Evolutionary conservation across 2,888 invertebrate genomes (phyloP).

Genomic region (Gymnocheta viridis): DNA sequence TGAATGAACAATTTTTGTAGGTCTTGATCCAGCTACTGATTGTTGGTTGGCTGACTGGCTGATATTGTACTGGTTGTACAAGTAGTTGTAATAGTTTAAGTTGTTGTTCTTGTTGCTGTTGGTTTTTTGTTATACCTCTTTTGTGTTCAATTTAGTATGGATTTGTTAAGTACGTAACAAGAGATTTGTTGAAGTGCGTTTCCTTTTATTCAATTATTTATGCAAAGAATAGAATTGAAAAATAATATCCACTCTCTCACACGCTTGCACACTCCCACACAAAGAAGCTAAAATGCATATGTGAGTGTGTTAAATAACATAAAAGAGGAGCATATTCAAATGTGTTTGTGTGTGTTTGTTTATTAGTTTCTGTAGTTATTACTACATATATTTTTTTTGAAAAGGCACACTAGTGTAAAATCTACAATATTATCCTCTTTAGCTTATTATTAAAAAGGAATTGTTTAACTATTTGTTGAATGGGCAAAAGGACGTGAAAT

Average conservation of each 20-base stretch:
- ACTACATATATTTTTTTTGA: not conserved
- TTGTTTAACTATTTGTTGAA: conserved; percentile 58
- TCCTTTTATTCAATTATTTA: conserved; percentile 66
- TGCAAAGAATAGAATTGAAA: conserved; percentile 45
- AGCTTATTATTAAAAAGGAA: conserved; percentile 62
- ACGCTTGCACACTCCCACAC: not conserved
- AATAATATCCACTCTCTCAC: not conserved
- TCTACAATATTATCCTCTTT: conserved; percentile 56
- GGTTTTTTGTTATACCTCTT: conserved; percentile 60
- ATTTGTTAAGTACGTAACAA: conserved; percentile 65
- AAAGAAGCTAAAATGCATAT: not conserved
- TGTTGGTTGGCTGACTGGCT: conserved; percentile 4
- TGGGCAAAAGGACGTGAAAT: conserved; percentile 17
- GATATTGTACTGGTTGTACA: conserved; percentile 39
- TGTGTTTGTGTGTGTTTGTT: not conserved
- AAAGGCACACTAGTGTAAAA: conserved; percentile 54
- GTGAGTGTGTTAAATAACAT: conserved; percentile 6
- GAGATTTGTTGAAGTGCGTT: conserved; percentile 63
- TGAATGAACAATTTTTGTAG: conserved; percentile 2
- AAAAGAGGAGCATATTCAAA: conserved; percentile 17
- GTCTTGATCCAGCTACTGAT: conserved; percentile 47
- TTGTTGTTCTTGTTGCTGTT: conserved; percentile 32
- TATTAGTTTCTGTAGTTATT: conserved; percentile 5
- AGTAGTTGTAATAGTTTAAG: conserved; percentile 25
- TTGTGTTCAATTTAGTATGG: conserved; percentile 64